Evolutionary conservation across 2,797 vertebrate species (phyloP).

Genomic region (Arremon brunneinucha): DNA sequence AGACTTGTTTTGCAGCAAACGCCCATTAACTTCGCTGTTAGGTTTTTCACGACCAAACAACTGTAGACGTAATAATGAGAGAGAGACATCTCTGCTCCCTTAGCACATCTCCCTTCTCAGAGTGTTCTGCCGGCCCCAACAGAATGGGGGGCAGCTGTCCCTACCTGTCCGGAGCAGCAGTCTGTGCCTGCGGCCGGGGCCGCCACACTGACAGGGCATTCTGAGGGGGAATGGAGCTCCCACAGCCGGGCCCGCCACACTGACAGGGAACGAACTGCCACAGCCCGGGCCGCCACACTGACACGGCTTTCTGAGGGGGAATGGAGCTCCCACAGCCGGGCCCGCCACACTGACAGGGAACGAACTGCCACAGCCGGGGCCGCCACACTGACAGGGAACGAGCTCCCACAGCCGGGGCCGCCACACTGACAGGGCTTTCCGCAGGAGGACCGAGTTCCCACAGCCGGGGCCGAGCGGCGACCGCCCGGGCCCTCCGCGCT

Average conservation of each 20-base stretch:
- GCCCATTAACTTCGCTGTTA: not conserved
- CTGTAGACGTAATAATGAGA: fast-evolving
- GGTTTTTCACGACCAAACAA: not conserved
- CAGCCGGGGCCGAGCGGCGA: not conserved
- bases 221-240: not conserved
- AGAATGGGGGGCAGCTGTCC: not conserved
- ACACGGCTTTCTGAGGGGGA: too few relatives aligned
- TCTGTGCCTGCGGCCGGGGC: not conserved
- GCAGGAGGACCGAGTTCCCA: fast-evolving
- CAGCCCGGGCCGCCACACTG: too few relatives aligned
- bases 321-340: too few relatives aligned
- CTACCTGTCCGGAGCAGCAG: not conserved
- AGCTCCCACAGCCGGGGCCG: not conserved
- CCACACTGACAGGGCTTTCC: too few relatives aligned
- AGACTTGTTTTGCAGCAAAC: not conserved
- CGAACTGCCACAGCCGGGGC: not conserved
- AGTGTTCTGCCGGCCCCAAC: not conserved
- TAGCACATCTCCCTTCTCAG: not conserved
- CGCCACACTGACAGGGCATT: not conserved
- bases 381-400: too few relatives aligned
- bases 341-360: not conserved
- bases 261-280: too few relatives aligned
- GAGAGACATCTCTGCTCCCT: not conserved
- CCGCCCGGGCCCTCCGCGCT: not conserved
- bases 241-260: not conserved